phyloP scores from a whole-genome alignment of 2,113 vertebrate species.

The Centropristis striata region DNA sequence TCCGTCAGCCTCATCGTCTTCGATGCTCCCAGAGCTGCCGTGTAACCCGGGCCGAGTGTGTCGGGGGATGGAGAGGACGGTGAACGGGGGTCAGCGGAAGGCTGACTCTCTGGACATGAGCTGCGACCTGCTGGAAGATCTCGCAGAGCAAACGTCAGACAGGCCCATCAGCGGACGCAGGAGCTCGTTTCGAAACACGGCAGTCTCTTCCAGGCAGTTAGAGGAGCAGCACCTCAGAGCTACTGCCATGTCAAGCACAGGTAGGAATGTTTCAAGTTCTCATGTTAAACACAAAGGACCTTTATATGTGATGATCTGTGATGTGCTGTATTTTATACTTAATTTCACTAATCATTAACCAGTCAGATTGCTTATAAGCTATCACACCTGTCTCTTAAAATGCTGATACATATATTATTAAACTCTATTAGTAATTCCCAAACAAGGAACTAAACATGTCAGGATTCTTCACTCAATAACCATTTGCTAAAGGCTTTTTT shows the following conservation, averaged over 20 bases:
- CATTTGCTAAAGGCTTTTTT: background rate
- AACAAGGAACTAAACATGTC: background rate
- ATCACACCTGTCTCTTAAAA: background rate
- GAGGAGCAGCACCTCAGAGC: slow-evolving; percentile 65
- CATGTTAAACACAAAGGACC: background rate
- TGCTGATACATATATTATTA: background rate
- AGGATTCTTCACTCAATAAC: background rate
- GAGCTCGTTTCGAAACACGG: slow-evolving; percentile 70
- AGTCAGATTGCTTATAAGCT: background rate
- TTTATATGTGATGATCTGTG: background rate
- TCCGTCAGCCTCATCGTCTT: slow-evolving; percentile 55
- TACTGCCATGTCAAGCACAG: slow-evolving; percentile 46
- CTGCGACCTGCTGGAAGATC: slow-evolving; percentile 79
- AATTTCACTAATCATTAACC: background rate
- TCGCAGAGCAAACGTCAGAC: slow-evolving; percentile 71
- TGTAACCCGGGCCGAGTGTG: slow-evolving; percentile 78
- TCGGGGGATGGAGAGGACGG: slow-evolving; percentile 54
- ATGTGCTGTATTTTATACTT: background rate
- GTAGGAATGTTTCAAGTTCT: slow-evolving; percentile 31
- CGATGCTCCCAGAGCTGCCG: slow-evolving; percentile 72
- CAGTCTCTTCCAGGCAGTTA: slow-evolving; percentile 37
- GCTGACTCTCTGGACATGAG: slow-evolving; percentile 76
- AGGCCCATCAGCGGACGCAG: slow-evolving; percentile 87
- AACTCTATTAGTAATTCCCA: background rate
- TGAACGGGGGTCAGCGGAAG: slow-evolving; percentile 65